phyloP scores from a whole-genome alignment of 1,140 invertebrate genomes.

The Rhysida immarginata region DNA sequence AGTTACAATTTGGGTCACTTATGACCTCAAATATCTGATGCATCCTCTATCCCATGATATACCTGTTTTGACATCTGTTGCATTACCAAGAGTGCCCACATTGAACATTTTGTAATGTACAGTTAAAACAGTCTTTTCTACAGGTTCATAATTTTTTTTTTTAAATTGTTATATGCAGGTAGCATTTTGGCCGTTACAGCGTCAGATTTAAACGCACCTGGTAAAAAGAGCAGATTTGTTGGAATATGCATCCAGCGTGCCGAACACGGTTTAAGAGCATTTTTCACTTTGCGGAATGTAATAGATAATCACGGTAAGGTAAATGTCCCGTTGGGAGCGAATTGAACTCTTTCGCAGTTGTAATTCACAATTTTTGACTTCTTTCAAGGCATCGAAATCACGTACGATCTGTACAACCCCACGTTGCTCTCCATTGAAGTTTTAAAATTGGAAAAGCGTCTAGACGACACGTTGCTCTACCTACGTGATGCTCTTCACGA shows the following conservation, averaged over 20 bases:
- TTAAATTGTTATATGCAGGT: too few relatives aligned
- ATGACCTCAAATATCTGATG: too few relatives aligned
- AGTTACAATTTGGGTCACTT: too few relatives aligned
- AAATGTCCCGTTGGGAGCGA: too few relatives aligned
- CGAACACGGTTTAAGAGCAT: conserved; percentile 59
- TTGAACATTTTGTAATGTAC: too few relatives aligned
- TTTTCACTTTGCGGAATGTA: conserved; percentile 81
- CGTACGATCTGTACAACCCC: conserved; percentile 89
- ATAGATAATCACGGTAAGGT: conserved; percentile 62
- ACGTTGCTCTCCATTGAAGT: conserved; percentile 78
- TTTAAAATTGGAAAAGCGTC: conserved; percentile 73
- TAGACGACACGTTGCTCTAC: conserved; percentile 81
- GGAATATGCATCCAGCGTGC: conserved; percentile 86
- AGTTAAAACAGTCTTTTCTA: too few relatives aligned
- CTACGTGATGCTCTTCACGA: conserved; percentile 83
- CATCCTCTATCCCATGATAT: too few relatives aligned
- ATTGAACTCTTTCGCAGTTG: too few relatives aligned
- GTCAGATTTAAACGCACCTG: conserved; percentile 69
- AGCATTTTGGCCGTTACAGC: conserved; percentile 82
- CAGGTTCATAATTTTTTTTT: too few relatives aligned
- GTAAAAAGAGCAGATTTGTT: conserved; percentile 77
- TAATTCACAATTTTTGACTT: conserved; percentile 10
- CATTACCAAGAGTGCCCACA: too few relatives aligned
- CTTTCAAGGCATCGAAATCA: conserved; percentile 59
- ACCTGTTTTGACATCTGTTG: too few relatives aligned